phyloP scores from a whole-genome alignment of 2,113 vertebrate genomes.

The Cyanistes caeruleus region DNA sequence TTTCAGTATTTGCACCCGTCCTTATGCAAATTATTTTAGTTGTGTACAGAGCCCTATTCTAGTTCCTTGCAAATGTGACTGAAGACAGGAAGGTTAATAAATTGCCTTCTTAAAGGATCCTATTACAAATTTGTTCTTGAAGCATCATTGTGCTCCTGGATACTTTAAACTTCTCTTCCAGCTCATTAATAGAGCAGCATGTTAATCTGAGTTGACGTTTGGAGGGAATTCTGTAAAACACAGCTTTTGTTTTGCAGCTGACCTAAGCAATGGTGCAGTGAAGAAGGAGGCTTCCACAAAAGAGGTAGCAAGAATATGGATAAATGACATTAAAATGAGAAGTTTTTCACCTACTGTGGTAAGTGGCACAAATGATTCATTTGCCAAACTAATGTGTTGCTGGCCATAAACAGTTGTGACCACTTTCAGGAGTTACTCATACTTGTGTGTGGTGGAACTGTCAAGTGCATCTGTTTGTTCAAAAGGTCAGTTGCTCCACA shows the following conservation, averaged over 20 bases:
- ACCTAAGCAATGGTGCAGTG: conserved; percentile 90
- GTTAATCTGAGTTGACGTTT: neutral
- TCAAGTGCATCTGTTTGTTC: neutral
- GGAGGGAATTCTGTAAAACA: conserved; percentile 6
- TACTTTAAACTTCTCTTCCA: neutral
- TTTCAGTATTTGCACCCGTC: neutral
- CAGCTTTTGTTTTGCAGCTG: conserved; percentile 77
- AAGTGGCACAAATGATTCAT: conserved; percentile 26
- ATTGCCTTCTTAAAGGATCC: neutral
- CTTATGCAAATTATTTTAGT: neutral
- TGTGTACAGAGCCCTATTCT: neutral
- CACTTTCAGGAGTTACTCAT: neutral
- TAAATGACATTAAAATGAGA: conserved; percentile 90
- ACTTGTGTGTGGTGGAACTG: neutral
- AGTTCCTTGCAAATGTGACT: neutral
- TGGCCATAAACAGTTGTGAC: neutral
- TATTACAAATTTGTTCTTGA: neutral
- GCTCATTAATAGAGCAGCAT: neutral
- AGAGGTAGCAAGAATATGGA: conserved; percentile 93
- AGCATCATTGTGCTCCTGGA: neutral
- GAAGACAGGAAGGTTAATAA: neutral
- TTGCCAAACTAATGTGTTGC: neutral
- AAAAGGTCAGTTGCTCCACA: neutral
- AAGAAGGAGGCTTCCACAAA: conserved; percentile 92
- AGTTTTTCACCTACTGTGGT: conserved; percentile 90